Conservation (phyloP, 1,140 invertebrate species). For the Rhyzopertha dominica region DNA sequence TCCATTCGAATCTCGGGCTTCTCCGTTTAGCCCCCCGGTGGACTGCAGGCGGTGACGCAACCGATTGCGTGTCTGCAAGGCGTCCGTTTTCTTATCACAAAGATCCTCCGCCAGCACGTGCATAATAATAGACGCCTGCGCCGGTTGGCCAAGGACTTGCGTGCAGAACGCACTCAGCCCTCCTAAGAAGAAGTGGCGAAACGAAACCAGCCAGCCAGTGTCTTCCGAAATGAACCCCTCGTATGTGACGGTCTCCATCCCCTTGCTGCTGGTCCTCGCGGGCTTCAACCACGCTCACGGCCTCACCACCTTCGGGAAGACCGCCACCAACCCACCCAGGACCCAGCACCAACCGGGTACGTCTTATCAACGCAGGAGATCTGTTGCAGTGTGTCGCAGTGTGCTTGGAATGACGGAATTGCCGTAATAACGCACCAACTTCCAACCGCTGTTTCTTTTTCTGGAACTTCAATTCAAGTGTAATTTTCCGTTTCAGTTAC, state of each 20-base stretch:
- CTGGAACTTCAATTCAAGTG: neutral
- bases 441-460: neutral
- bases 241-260: conserved; percentile 44
- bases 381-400: neutral
- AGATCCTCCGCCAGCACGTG: conserved; percentile 24
- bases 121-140: conserved; percentile 3
- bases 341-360: conserved; percentile 23
- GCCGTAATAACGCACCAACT: neutral
- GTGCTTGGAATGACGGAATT: conserved; percentile 7
- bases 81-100: conserved; percentile 34
- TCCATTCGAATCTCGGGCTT: too few relatives aligned
- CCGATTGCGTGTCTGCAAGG: conserved; percentile 31
- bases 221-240: conserved; percentile 40
- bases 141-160: neutral
- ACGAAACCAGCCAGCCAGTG: neutral
- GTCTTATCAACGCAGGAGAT: conserved; percentile 12
- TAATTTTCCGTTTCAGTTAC: conserved; percentile 23
- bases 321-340: conserved; percentile 25
- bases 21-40: too few relatives aligned
- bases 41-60: conserved; percentile 38
- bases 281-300: conserved; percentile 45
- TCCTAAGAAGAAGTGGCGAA: neutral
- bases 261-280: conserved; percentile 38
- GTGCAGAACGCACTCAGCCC: neutral
- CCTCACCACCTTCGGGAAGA: conserved; percentile 42